These are phyloP conservation scores for Anas platyrhynchos DNA, from an alignment of 2,113 vertebrate genomes.

Conservation along the genomic window DNA sequence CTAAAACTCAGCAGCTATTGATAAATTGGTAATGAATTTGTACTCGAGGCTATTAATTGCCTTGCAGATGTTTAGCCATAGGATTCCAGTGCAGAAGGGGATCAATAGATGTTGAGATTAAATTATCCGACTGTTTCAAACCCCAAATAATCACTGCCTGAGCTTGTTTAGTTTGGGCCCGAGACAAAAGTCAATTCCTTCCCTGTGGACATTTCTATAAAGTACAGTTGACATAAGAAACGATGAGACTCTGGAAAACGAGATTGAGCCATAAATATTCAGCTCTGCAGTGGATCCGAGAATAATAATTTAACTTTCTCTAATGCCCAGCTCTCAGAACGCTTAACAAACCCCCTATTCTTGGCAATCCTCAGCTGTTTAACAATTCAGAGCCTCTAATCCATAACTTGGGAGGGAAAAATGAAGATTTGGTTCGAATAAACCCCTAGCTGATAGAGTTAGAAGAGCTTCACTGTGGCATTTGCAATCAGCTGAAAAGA, in stretches of 20 bases:
- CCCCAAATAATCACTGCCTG: slow-evolving; percentile 56
- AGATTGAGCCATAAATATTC: slow-evolving; percentile 63
- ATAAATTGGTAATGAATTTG: slow-evolving; percentile 36
- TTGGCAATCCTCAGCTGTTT: slow-evolving; percentile 34
- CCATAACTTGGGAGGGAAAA: slow-evolving; percentile 51
- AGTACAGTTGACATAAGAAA: slow-evolving; percentile 51
- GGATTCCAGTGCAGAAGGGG: slow-evolving; percentile 32
- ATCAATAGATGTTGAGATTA: slow-evolving; percentile 56
- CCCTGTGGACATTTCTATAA: slow-evolving; percentile 48
- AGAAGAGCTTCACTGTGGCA: slow-evolving; percentile 12
- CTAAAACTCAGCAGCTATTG: slow-evolving; percentile 25
- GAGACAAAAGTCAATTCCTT: slow-evolving; percentile 58
- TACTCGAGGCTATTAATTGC: slow-evolving; percentile 2
- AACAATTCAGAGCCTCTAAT: slow-evolving; percentile 60
- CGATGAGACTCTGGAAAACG: slow-evolving; percentile 53
- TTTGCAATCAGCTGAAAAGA: slow-evolving; percentile 20
- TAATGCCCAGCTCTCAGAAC: slow-evolving; percentile 31
- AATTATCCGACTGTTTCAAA: slow-evolving; percentile 50
- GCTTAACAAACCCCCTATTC: slow-evolving; percentile 41
- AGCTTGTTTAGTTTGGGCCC: slow-evolving; percentile 41
- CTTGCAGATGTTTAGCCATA: slow-evolving; percentile 42
- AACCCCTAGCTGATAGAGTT: slow-evolving; percentile 4
- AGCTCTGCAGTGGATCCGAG: not conserved
- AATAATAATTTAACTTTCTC: slow-evolving; percentile 40
- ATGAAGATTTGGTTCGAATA: slow-evolving; percentile 28